Base-by-base conservation (phyloP, 2,888 invertebrate species). In the Linnaemya tessellans region DNA sequence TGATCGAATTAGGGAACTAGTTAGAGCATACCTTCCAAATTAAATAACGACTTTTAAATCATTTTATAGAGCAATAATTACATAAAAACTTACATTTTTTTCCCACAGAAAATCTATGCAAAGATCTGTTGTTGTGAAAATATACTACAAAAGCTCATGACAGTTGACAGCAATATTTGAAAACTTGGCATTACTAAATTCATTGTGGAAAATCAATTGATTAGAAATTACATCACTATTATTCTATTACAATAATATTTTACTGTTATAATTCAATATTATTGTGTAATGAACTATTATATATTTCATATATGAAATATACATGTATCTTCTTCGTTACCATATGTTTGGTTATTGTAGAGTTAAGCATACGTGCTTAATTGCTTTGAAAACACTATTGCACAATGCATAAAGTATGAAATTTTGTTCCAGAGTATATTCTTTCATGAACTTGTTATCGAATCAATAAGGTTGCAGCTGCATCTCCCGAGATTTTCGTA, bases 1-100 rank as follows among this genome's bases (percentile, higher is more conserved):
- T 1, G 91, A 90, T 77, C 91, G 90, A 49, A 90, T 87, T 18
- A 91, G 88, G 18, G 89, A 87, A 70, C 89, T 89, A 77, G 89
- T 88, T 15, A 91, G 80, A 86, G 90, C 89, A 89, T 87, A 91
- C 91, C 91, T 91, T 30, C 1, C 15, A 22, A 49, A 67, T n/a
- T 54, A 43, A 51, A 58, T 30, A 20, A 46, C 43, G 41, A 30
- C 15, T 73, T 38, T 73, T 60, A 46, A 49, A 22, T 54, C 46
- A 51, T 51, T 62, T 22, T 35, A 58, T 58, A 38, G 0, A 0
- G 41, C 22, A 22, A 11, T 20, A 82, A 75, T 82, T 82, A 82
- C 65, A 75, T 82, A 85, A 80, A 85, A 80, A 71, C 85, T 65
- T 82, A 80, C 85, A 85, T 85, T 71, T 79, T 49, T 38, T 30